Evolutionary conservation across 2,888 invertebrate genomes (phyloP), one percentile per base, ranked within the genome.

Genomic region (Cryptus viduatorius): DNA sequence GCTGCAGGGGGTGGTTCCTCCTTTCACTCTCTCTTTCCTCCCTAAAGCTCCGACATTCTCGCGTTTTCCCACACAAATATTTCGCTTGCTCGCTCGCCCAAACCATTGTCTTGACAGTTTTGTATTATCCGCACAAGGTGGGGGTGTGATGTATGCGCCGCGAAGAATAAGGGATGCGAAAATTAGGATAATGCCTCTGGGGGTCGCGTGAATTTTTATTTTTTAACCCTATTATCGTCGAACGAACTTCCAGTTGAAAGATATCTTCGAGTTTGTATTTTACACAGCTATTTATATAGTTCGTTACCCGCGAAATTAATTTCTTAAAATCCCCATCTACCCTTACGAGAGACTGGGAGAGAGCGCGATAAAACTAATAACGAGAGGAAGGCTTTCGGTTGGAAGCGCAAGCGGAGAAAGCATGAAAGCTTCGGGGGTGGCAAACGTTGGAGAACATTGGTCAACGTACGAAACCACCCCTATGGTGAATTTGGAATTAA

Each of bases 41-140:
- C 79, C 86, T 89, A 50, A 89, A 89, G 89, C 90, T 87, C 81
- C 76, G 77, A 85, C 89, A 89, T 88, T 83, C 86, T 87, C 85
- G 80, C 72, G 44, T 82, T 87, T 91, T 91, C 89, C 88, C 92
- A 90, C 89, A 89, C 89, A 91, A 91, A 90, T 91, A 91, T 89
- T 86, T 88, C 77, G 65, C 79, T 77, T 50, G 78, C 64, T 50
- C 69, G 73, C 79, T 72, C 84, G 61, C 56, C 78, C 72, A 79
- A 71, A 68, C 81, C 68, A 79, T 86, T 83, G 79, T 85, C 78
- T 59, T 64, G 85, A 79, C 86, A 81, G 79, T 79, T 64, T 75
- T 87, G 87, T 87, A 89, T 90, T 89, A 90, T 87, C 82, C 83
- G 37, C 50, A 4, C 37, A 5, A 0, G 37, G n/a, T n/a, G 37